Base-by-base conservation (phyloP, 2,113 vertebrate species). In the Carollia perspicillata region DNA sequence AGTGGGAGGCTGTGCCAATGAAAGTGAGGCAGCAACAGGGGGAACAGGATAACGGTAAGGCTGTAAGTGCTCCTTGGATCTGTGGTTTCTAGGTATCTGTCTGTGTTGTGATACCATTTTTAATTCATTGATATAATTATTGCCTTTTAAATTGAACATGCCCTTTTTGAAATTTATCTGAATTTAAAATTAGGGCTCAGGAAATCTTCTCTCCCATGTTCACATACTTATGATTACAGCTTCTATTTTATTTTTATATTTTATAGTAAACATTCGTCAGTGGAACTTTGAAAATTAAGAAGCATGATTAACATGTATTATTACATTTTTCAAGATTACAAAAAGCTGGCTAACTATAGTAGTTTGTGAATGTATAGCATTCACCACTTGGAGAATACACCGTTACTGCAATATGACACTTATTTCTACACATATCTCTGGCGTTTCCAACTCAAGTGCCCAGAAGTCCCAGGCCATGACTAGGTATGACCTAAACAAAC, bases 161-260 rank as follows among this genome's bases (percentile, higher is more conserved):
- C 9, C 35, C 49, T 93, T 93, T 92, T 68, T 81, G 55, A 90
- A 88, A 58, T 84, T 85, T 88, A 88, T 81, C 28, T 95, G 55
- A 94, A 93, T 95, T 95, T 93, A 84, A 96, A 95, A 86, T 40
- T 90, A 94, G 47, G 30, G 30, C 14, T 88, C 92, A 55, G 77
- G 68, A 81, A 84, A 66, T 60, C 93, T 89, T 93, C 80, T 95
- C 91, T 26, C 44, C 17, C n/a, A 37, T 4, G 92, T 89, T 94
- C 37, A 94, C 91, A 93, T 89, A 83, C 14, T 83, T 93, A 63
- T 47, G 58, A 81, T 81, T 93, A 72, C 8, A 83, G 14, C 11
- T 60, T 88, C 9, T 65, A 40, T 66, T 69, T 90, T 74, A 81
- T 63, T 72, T 89, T 95, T 79, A 13, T 49, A 90, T 65, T 91